These are phyloP conservation scores for Paralichthys olivaceus DNA, from an alignment of 2,113 vertebrate genomes.

Conservation along the genomic window DNA sequence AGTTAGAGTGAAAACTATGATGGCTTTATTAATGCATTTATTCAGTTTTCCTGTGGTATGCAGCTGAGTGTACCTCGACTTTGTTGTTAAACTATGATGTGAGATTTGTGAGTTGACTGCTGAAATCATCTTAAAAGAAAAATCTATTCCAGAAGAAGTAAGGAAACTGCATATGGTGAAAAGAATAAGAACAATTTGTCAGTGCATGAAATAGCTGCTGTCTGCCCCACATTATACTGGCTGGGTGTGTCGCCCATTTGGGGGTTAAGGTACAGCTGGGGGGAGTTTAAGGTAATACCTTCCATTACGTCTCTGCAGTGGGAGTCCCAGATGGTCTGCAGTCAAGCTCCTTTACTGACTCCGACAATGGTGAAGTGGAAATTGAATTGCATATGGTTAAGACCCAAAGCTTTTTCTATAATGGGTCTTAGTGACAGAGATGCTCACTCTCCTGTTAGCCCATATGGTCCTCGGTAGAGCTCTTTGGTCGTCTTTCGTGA, in stretches of 20 bases:
- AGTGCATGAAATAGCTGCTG: not conserved
- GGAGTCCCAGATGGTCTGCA: conserved; percentile 58
- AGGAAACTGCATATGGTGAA: not conserved
- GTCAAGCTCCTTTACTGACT: conserved; percentile 58
- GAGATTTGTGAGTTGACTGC: not conserved
- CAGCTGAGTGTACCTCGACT: too few species aligned
- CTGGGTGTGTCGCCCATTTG: not conserved
- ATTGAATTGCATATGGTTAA: conserved; percentile 52
- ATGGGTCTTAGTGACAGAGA: not conserved
- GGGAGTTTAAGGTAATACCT: conserved; percentile 51
- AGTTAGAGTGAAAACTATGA: too few species aligned
- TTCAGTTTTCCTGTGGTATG: too few species aligned
- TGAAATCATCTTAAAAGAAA: not conserved
- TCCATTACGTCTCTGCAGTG: conserved; percentile 2
- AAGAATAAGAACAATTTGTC: not conserved
- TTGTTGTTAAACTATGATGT: not conserved
- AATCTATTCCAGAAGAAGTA: too few species aligned
- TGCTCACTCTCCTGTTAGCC: conserved; percentile 45
- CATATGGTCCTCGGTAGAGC: conserved; percentile 47
- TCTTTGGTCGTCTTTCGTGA: conserved; percentile 38
- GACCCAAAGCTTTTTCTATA: conserved; percentile 56
- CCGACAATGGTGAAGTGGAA: conserved; percentile 11
- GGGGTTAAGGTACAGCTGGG: not conserved
- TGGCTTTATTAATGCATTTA: too few species aligned
- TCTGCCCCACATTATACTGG: not conserved